These are phyloP conservation scores for Cyaniris semiargus DNA, from an alignment of 2,888 invertebrate genomes.

Conservation along the genomic window DNA sequence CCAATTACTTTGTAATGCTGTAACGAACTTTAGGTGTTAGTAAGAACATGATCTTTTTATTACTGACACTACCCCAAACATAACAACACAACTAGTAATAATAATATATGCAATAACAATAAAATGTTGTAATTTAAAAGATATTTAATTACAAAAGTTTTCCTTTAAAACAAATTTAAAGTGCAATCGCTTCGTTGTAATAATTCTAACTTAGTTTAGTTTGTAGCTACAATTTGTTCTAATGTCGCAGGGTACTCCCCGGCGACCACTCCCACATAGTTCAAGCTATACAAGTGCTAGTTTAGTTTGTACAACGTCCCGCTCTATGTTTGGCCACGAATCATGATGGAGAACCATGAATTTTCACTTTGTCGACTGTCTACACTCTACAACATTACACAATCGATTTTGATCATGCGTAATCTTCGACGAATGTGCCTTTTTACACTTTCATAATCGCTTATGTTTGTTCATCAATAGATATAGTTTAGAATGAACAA, in stretches of 20 bases:
- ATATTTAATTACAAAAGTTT: not conserved
- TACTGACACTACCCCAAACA: not conserved
- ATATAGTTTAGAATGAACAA: too few relatives aligned
- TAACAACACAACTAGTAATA: not conserved
- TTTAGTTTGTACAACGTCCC: not conserved
- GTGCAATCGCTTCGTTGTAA: not conserved
- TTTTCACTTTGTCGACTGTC: too few relatives aligned
- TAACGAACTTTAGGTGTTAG: not conserved
- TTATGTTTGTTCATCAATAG: too few relatives aligned
- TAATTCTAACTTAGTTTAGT: constrained; percentile 2
- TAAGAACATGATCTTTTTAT: not conserved
- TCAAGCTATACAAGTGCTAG: not conserved
- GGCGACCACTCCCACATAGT: not conserved
- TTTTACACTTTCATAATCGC: too few relatives aligned
- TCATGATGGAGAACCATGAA: too few relatives aligned
- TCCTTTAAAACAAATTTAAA: not conserved
- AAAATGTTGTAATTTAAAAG: not conserved
- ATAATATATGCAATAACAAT: too few relatives aligned
- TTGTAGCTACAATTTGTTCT: constrained; percentile 14
- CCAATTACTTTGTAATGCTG: constrained; percentile 20
- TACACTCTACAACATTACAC: too few relatives aligned
- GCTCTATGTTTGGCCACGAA: too few relatives aligned
- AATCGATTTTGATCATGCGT: too few relatives aligned
- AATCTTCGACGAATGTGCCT: too few relatives aligned
- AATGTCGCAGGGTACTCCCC: not conserved